Evolutionary conservation across 2,888 invertebrate genomes (phyloP).

Genomic region (Luffia ferchaultella): DNA sequence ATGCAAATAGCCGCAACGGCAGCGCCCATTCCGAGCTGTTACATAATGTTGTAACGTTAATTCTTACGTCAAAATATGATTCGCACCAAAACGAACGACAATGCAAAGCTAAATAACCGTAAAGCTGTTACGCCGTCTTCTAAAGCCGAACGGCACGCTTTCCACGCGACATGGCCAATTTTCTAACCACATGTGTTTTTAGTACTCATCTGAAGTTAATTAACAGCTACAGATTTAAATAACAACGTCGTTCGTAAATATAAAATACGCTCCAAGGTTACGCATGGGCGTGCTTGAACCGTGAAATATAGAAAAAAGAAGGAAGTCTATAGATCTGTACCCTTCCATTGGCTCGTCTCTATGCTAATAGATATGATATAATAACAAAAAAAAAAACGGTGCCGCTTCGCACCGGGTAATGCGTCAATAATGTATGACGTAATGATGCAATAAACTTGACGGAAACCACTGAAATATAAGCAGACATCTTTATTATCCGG

Average conservation of each 20-base stretch:
- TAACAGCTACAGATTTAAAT: no score
- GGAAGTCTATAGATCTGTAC: not conserved
- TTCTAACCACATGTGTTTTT: no score
- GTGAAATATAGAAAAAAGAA: not conserved
- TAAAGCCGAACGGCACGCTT: not conserved
- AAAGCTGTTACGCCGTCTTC: not conserved
- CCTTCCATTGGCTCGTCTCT: not conserved
- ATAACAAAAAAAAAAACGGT: not conserved
- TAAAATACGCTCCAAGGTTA: not conserved
- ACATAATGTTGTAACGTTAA: slow-evolving; percentile 3
- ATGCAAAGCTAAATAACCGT: not conserved
- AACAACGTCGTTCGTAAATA: no score
- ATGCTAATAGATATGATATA: not conserved
- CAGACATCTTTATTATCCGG: not conserved
- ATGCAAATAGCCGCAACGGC: no score
- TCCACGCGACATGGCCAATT: not conserved
- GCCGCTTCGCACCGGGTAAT: not conserved
- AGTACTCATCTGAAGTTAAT: no score
- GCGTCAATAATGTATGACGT: not conserved
- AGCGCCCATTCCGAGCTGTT: not conserved
- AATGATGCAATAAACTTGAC: not conserved
- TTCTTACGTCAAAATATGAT: not conserved
- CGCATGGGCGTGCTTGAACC: not conserved
- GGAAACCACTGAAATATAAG: not conserved
- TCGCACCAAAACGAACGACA: not conserved